Percentiles rank a stretch among this genome's conserved stretches.
phyloP scores from a whole-genome alignment of 1,140 invertebrate genomes.

The Orchestia grillus region DNA sequence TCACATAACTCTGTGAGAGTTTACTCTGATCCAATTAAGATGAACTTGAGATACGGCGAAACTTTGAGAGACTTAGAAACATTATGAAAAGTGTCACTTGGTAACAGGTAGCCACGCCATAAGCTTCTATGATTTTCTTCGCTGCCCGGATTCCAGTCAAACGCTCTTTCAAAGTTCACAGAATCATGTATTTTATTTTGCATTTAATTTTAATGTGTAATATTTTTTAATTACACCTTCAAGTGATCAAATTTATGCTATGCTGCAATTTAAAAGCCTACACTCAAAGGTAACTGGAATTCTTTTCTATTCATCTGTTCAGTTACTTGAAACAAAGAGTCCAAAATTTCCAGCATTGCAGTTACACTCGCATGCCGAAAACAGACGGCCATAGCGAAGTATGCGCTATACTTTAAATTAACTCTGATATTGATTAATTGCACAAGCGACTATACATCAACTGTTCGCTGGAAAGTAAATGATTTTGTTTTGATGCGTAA shows the following conservation, averaged over 20 bases:
- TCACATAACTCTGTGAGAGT: neutral
- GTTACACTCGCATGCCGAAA: neutral
- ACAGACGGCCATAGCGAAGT: neutral
- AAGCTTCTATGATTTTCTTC: neutral
- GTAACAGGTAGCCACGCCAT: neutral
- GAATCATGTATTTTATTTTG: no score
- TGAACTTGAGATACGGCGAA: neutral
- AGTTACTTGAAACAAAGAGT: no score
- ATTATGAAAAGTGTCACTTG: neutral
- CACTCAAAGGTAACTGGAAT: no score
- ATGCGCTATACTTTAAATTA: neutral
- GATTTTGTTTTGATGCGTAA: neutral
- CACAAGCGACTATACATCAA: no score
- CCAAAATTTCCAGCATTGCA: neutral
- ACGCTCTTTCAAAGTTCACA: no score
- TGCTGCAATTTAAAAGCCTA: no score
- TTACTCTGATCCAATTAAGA: neutral
- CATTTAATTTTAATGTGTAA: no score
- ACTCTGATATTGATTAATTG: no score
- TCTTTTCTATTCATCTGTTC: no score
- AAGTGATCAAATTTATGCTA: no score
- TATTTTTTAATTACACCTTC: no score
- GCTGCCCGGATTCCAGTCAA: no score
- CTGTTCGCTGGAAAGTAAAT: neutral
- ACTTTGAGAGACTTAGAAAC: neutral